These are phyloP conservation scores for Rhinopomastus cyanomelas DNA, from an alignment of 2,113 vertebrate species.

Conservation along the genomic window DNA sequence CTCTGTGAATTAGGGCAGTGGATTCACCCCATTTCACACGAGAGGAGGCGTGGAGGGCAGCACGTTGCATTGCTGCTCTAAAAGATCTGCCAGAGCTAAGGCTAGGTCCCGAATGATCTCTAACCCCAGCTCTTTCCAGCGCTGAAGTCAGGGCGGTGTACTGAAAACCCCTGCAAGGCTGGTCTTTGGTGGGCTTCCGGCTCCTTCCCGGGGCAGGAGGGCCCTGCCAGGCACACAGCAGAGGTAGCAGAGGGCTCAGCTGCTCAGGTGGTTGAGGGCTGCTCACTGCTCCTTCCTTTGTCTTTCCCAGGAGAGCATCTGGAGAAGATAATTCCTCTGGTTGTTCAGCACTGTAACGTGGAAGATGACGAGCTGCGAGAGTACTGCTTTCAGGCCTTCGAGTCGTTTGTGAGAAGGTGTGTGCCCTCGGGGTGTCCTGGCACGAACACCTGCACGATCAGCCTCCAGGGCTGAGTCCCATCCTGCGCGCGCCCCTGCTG, in stretches of 20 bases:
- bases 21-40: not conserved
- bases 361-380: constrained; percentile 93
- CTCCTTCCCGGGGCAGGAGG: not conserved
- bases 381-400: constrained; percentile 92
- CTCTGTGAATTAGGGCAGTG: not conserved
- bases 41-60: not conserved
- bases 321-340: constrained; percentile 88
- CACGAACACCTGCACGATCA: rapidly evolving
- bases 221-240: not conserved
- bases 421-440: not conserved
- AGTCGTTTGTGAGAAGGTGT: constrained; percentile 90
- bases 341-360: constrained; percentile 86
- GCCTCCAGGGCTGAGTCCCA: not conserved
- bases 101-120: not conserved
- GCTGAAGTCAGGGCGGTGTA: not conserved
- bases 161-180: not conserved
- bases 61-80: not conserved
- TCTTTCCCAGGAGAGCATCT: constrained; percentile 84
- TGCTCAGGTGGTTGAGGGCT: not conserved
- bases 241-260: not conserved
- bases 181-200: not conserved
- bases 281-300: not conserved
- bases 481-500: not conserved
- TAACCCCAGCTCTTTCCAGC: not conserved
- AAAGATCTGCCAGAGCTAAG: not conserved